These are phyloP conservation scores for Cyphomyrmex costatus DNA, from an alignment of 1,140 invertebrate genomes.

Conservation along the genomic window DNA sequence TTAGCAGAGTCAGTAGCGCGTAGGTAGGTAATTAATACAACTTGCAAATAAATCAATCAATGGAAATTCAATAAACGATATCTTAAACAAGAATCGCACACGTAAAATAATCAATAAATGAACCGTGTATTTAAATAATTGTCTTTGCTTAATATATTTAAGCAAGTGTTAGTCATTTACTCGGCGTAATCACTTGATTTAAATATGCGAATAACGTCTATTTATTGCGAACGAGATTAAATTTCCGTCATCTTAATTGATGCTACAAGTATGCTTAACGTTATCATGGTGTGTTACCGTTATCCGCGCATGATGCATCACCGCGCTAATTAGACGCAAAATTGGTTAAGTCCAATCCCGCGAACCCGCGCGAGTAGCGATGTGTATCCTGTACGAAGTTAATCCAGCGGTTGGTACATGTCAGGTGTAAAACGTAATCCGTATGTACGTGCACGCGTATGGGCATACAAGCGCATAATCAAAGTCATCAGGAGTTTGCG, in stretches of 20 bases:
- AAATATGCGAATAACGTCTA: slow-evolving; percentile 32
- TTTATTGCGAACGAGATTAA: slow-evolving; percentile 61
- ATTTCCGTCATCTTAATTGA: slow-evolving; percentile 67
- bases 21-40: slow-evolving; percentile 46
- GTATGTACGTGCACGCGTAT: slow-evolving; percentile 27
- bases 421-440: slow-evolving; percentile 68
- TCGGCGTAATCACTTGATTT: slow-evolving; percentile 19
- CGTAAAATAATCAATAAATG: neutral
- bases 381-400: slow-evolving; percentile 65
- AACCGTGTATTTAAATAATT: neutral
- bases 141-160: neutral
- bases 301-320: slow-evolving; percentile 62
- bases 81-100: neutral
- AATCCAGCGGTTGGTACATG: slow-evolving; percentile 67
- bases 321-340: slow-evolving; percentile 74
- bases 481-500: slow-evolving; percentile 71
- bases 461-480: slow-evolving; percentile 34
- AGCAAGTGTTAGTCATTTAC: slow-evolving; percentile 21
- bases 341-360: slow-evolving; percentile 73
- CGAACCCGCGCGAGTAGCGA: slow-evolving; percentile 59
- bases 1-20: slow-evolving; percentile 41
- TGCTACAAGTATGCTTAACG: slow-evolving; percentile 57
- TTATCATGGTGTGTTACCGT: slow-evolving; percentile 69
- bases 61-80: neutral
- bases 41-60: slow-evolving; percentile 11